Evolutionary conservation across 2,797 vertebrate species (phyloP), one percentile per base, ranked within the genome.

Genomic region (Discoglossus pictus): DNA sequence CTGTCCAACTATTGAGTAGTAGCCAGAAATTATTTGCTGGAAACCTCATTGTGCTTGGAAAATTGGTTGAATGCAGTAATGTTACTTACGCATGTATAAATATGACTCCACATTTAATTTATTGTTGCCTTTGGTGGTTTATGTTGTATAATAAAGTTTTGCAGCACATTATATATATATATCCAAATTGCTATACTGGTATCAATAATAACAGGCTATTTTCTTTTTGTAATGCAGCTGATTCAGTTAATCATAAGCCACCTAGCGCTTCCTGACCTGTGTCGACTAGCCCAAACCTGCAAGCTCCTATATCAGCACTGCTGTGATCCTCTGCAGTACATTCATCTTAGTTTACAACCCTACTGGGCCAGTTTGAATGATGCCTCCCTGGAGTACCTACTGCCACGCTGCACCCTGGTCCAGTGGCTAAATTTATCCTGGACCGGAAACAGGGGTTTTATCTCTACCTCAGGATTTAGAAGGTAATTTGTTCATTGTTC

Each of bases 341-440:
- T 93, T 83, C 95, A 98, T 80, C 93, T 99, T 79, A 97, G 96
- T 85, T 90, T 99, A 86, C 95, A 99, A 76, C 96, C 97, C 3
- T 98, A 98, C 83, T 99, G 97, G 97, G 90, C 93, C 61, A 90
- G 88, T 74, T 87, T 99, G 78, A 93, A 86, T 61, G 97, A 99
- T 67, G 80, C 90, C 18, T 93, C 95, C 40, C 79, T 99, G 80
- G 90, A 91, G 78, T 88, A 95, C 82, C 90, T 99, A 72, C 92
- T 97, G 87, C 83, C 92, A 75, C 93, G 97, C 78, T 99, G 96
- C 79, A 88, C 91, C 60, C 93, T 97, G 18, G 87, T 98, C 82
- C 97, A 98, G 82, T 94, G 94, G 89, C 91, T 99, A 84, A 97
- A 96, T 91, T 91, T 98, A 76, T 98, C 96, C 81, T 99, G 97